Evolutionary conservation across 2,888 invertebrate species (phyloP).

Genomic region (Dichetophora obliterata): DNA sequence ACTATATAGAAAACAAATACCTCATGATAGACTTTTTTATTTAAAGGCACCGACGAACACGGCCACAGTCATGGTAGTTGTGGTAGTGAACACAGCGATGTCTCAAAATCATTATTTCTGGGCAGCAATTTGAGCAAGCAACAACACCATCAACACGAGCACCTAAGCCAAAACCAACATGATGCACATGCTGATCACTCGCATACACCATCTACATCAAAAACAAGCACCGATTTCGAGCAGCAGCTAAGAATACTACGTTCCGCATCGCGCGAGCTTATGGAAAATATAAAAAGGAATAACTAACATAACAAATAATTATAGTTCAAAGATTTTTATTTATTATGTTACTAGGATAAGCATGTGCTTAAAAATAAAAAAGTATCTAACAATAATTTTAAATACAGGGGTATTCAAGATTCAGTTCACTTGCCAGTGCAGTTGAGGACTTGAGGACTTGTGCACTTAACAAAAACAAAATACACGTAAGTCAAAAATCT

Average conservation of each 20-base stretch:
- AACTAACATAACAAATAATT: not conserved
- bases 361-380: not conserved
- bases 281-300: not conserved
- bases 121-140: not conserved
- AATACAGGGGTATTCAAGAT: too few species aligned
- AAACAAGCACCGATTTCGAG: not conserved
- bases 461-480: too few species aligned
- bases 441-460: too few species aligned
- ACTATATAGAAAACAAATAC: too few species aligned
- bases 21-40: too few species aligned
- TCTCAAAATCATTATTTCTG: not conserved
- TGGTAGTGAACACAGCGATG: not conserved
- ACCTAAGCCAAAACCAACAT: not conserved
- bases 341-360: not conserved
- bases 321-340: not conserved
- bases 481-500: too few species aligned
- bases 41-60: not conserved
- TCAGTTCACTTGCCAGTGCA: too few species aligned
- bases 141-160: not conserved
- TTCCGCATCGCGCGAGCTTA: conserved; percentile 3
- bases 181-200: conserved; percentile 2
- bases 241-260: not conserved
- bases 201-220: not conserved
- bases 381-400: too few species aligned
- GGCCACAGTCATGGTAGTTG: conserved; percentile 25